Percentiles rank a stretch among this genome's conserved stretches.
Conservation (phyloP, 2,888 invertebrate species). For the Pachydiplax longipennis region DNA sequence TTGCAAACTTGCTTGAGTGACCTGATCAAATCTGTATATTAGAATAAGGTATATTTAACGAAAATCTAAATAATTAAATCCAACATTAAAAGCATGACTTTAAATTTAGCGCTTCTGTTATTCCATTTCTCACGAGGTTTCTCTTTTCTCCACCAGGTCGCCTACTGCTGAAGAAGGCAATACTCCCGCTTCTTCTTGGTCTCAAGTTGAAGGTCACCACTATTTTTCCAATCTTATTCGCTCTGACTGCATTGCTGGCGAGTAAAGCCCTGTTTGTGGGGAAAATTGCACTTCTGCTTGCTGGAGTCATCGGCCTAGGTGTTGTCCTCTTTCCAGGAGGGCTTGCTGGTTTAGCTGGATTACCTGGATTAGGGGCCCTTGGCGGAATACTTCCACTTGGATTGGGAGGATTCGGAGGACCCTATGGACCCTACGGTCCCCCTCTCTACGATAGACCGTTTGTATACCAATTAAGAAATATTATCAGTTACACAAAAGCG, state of each 20-base stretch:
- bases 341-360: background rate
- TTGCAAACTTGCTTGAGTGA: too few relatives aligned
- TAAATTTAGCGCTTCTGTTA: background rate
- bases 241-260: constrained; percentile 72
- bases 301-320: constrained; percentile 71
- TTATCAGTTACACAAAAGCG: background rate
- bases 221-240: constrained; percentile 76
- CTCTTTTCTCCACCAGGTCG: constrained; percentile 67
- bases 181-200: constrained; percentile 80
- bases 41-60: too few relatives aligned
- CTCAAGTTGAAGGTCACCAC: constrained; percentile 81
- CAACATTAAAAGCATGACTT: too few relatives aligned
- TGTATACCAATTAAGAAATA: background rate
- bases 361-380: background rate
- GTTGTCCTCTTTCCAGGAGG: constrained; percentile 13
- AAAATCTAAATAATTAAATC: too few relatives aligned
- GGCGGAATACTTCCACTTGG: background rate
- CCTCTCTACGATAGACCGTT: background rate
- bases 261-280: constrained; percentile 80
- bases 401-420: background rate
- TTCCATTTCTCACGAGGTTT: background rate
- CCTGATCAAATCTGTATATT: too few relatives aligned
- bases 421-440: background rate
- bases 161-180: constrained; percentile 72
- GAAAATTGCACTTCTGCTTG: constrained; percentile 75